Base-by-base conservation (phyloP, 1,140 invertebrate species). In the Lepidurus packardi region DNA sequence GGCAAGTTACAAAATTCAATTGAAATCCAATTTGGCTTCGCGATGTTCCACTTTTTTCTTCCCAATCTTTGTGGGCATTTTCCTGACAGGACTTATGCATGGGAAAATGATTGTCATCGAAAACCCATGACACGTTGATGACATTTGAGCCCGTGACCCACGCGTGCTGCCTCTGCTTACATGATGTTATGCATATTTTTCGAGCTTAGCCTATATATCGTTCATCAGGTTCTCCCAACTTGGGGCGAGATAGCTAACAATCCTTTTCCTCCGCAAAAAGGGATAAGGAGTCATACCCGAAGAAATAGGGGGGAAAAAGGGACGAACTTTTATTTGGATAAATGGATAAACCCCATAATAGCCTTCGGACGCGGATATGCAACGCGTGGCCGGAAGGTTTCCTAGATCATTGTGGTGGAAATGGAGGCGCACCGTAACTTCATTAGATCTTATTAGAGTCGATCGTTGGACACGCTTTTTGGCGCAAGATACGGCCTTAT, bases 121-220 rank as follows among this genome's bases (percentile, higher is more conserved):
- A 65, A 65, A n/a, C 53, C 53, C 53, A 21, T 65, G 53, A 65
- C 53, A 65, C 53, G 53, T 65, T 65, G 53, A 65, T 65, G 53
- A 16, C 53, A 65, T 65, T 65, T n/a, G 53, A 65, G 16, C 13
- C 16, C 21, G 53, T 16, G 53, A 65, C 53, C 53, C 53, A 65
- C 21, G 13, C 53, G 53, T 34, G 34, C 34, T 34, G 13, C 53
- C 21, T 13, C 53, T 65, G 21, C 53, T 21, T 13, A 6, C 1
- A 65, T 21, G 53, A 13, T 65, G 21, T 65, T 65, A 47, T 47
- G 53, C 53, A 65, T 65, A 65, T 65, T 65, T 65, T n/a, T n/a
- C 53, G 21, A 21, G 53, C 53, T 13, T 65, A 4, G 34, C 34
- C 16, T 21, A 16, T 21, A 65, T 21, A 65, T 16, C 53, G 53